These are phyloP conservation scores for Cyanoderma ruficeps DNA, from an alignment of 2,113 vertebrate species.

Conservation along the genomic window DNA sequence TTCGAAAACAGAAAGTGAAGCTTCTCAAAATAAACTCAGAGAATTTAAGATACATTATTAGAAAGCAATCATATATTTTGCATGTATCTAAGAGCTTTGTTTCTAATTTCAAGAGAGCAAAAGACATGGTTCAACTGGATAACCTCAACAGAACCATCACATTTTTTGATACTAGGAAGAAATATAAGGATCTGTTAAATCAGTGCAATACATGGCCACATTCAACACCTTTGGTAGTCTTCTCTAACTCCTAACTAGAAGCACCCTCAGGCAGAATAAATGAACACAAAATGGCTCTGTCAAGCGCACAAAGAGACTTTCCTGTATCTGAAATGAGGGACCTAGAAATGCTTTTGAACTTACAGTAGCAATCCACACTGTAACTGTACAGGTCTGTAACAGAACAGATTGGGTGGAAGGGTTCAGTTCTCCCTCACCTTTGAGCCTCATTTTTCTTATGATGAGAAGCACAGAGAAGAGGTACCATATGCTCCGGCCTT, in stretches of 20 bases:
- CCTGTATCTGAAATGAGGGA: not conserved
- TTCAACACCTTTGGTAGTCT: not conserved
- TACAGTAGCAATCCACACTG: not conserved
- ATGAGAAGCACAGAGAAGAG: not conserved
- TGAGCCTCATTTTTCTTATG: not conserved
- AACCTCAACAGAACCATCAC: not conserved
- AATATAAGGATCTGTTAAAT: not conserved
- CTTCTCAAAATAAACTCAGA: not conserved
- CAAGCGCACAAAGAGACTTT: not conserved
- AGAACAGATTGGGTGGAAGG: accelerated
- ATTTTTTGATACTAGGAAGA: not conserved
- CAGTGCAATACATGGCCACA: not conserved
- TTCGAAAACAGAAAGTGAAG: not conserved
- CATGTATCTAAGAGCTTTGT: not conserved
- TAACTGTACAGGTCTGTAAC: not conserved
- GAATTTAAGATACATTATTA: not conserved
- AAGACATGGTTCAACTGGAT: not conserved
- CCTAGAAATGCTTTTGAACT: not conserved
- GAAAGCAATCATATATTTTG: not conserved
- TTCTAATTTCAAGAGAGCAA: not conserved
- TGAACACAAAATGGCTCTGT: not conserved
- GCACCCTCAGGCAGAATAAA: not conserved
- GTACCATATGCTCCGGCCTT: not conserved
- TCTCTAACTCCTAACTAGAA: not conserved
- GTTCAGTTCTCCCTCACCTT: not conserved